phyloP scores from a whole-genome alignment of 2,797 vertebrate genomes.

The Thunnus albacares region DNA sequence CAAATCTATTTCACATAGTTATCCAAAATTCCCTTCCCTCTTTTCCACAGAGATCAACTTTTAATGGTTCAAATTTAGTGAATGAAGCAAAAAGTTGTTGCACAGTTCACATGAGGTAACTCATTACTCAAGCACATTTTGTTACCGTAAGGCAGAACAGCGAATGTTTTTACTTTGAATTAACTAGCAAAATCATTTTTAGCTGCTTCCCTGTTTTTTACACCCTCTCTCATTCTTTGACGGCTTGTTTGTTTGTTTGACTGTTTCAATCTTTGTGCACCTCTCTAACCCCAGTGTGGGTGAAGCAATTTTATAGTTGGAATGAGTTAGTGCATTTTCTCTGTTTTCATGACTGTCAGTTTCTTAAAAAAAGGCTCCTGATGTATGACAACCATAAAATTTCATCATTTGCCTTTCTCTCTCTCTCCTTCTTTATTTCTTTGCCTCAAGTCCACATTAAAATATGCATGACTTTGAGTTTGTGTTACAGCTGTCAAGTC shows the following conservation, averaged over 20 bases:
- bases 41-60: not conserved
- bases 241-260: constrained; percentile 6
- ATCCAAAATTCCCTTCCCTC: not conserved
- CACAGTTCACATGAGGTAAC: not conserved
- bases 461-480: constrained; percentile 72
- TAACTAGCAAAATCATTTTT: constrained; percentile 4
- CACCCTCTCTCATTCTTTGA: not conserved
- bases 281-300: constrained; percentile 14
- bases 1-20: too few relatives aligned
- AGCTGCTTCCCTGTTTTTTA: not conserved
- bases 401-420: constrained; percentile 36
- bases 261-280: constrained; percentile 24
- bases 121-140: not conserved
- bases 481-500: constrained; percentile 71
- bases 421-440: constrained; percentile 33
- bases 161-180: constrained; percentile 10
- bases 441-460: constrained; percentile 59
- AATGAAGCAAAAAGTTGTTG: constrained; percentile 6
- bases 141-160: not conserved
- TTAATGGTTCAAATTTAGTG: not conserved
- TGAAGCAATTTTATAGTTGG: constrained; percentile 25
- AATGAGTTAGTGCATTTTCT: constrained; percentile 42
- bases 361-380: constrained; percentile 20
- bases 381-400: constrained; percentile 51
- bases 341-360: constrained; percentile 37